Base-by-base conservation (phyloP, 2,113 vertebrate genomes). In the Leptosomus discolor region DNA sequence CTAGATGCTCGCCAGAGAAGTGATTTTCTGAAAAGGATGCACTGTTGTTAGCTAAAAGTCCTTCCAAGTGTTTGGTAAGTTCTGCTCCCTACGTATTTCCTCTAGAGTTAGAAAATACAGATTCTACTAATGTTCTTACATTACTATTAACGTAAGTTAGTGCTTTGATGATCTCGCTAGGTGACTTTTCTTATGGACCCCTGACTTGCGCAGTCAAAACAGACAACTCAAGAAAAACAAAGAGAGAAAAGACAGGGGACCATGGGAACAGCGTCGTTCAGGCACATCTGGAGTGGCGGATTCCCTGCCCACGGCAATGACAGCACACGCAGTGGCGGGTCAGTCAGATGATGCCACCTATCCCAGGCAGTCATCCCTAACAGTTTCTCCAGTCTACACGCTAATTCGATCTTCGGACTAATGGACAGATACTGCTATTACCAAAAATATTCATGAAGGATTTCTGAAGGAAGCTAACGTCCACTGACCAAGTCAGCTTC, bases 201-300 rank as follows among this genome's bases (percentile, higher is more conserved):
- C 21, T 32, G 37, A 34, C 11, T 36, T 73, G 27, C 2, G 0
- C 45, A 43, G 18, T 60, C 36, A 53, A 67, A 91, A 69, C 8
- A 68, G 21, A 53, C 9, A 74, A 48, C 6, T 32, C 14, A 7
- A 60, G 56, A 58, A 75, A 87, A 84, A 45, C 0, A 3, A 83
- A 58, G 50, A 50, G 23, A 54, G 17, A 56, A 58, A 58, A 65
- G 36, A 7, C 91, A 77, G 20, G 6, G 24, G 15, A 90, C 8
- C 5, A 36, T 5, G 8, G n/a, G 18, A 85, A 75, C 6, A 1
- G 1, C 46, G n/a, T 13, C 15, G 1, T 20, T 60, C 22, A n/a
- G n/a, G 43, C 11, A 54, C 30, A 69, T 46, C 37, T 68, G 37
- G 37, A 85, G 56, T 0, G 57, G 37, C 58, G 13, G 22, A 69